phyloP scores from a whole-genome alignment of 2,113 vertebrate species.

The Brachypteracias leptosomus region DNA sequence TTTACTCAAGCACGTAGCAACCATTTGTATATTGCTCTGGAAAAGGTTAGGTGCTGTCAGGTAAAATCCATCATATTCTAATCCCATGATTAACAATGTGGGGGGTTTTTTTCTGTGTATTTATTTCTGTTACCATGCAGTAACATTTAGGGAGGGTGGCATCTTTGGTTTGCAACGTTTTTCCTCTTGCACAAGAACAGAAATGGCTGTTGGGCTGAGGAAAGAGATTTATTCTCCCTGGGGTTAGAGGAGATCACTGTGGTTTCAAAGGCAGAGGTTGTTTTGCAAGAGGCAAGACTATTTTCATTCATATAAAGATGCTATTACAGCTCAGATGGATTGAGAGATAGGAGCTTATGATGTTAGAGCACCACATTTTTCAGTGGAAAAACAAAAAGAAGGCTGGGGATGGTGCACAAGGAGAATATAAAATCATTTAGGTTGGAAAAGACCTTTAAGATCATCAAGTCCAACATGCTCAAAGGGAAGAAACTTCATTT shows the following conservation, averaged over 20 bases:
- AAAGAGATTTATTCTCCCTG: background rate
- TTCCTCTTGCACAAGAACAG: background rate
- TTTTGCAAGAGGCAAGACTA: background rate
- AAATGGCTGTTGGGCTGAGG: background rate
- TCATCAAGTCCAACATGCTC: background rate
- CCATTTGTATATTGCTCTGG: background rate
- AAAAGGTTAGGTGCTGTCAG: conserved; percentile 34
- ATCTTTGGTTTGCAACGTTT: background rate
- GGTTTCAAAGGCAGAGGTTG: background rate
- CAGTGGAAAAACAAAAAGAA: background rate
- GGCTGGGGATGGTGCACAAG: background rate
- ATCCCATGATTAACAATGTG: background rate
- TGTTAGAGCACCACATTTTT: background rate
- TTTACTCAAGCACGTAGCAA: background rate
- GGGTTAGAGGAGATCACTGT: background rate
- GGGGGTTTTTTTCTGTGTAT: background rate
- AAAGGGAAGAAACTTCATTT: background rate
- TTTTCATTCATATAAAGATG: background rate
- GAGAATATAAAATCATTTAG: background rate
- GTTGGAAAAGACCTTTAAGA: background rate
- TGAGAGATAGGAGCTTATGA: background rate
- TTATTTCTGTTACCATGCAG: background rate
- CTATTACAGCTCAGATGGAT: background rate
- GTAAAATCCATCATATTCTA: conserved; percentile 7
- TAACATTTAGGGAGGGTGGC: background rate